Conservation (phyloP, 2,888 invertebrate species). For the Lampropteryx suffumata region DNA sequence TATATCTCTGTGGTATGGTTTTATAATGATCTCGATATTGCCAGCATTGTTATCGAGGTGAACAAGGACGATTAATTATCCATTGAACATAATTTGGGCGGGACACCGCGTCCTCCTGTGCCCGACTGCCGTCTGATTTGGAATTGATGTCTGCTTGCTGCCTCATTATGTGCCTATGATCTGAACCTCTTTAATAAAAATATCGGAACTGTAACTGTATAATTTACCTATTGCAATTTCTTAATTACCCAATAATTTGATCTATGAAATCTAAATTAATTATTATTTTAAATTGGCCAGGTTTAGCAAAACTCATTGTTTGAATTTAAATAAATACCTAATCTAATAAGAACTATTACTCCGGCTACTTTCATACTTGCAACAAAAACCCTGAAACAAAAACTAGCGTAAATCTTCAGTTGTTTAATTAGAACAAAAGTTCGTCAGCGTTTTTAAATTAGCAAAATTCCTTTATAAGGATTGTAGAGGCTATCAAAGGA, state of each 20-base stretch:
- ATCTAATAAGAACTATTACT: too few relatives aligned
- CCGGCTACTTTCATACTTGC: too few relatives aligned
- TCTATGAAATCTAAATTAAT: too few relatives aligned
- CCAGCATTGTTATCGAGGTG: slow-evolving; percentile 71
- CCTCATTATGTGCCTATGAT: slow-evolving; percentile 37
- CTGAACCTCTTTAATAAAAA: slow-evolving; percentile 1
- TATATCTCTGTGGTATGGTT: slow-evolving; percentile 41
- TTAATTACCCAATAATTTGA: too few relatives aligned
- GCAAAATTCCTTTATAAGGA: slow-evolving; percentile 50
- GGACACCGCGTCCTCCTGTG: slow-evolving; percentile 57
- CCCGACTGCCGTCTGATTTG: slow-evolving; percentile 55
- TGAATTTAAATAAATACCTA: too few relatives aligned
- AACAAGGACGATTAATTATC: slow-evolving; percentile 77
- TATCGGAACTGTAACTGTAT: not conserved
- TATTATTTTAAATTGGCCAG: too few relatives aligned
- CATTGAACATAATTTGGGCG: slow-evolving; percentile 82
- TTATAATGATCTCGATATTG: slow-evolving; percentile 65
- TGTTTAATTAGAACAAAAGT: slow-evolving; percentile 40
- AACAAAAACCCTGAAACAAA: slow-evolving; percentile 27
- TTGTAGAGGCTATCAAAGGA: slow-evolving; percentile 55
- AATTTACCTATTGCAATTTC: too few relatives aligned
- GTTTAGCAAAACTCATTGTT: too few relatives aligned
- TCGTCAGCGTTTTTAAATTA: slow-evolving; percentile 49
- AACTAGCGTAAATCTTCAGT: slow-evolving; percentile 35
- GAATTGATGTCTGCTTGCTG: slow-evolving; percentile 56